A percentile compares a stretch with the other conserved stretches of the same genome.
These are phyloP conservation scores for Channa maculata DNA, from an alignment of 2,113 vertebrate species.

Conservation along the genomic window DNA sequence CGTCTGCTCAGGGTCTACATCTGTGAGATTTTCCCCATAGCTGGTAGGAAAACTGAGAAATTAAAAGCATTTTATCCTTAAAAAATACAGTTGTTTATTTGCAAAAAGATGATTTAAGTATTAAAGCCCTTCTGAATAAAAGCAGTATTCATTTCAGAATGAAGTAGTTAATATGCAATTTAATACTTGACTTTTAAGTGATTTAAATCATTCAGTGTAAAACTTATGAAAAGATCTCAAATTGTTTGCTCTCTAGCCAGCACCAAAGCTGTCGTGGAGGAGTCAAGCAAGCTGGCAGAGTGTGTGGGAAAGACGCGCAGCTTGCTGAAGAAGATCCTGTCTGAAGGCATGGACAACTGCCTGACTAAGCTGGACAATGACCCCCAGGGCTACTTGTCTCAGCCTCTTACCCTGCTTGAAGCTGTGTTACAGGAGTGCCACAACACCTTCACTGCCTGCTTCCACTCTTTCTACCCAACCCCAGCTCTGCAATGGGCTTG, in stretches of 20 bases:
- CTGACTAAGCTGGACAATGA: conserved; percentile 97
- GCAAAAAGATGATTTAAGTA: too few species aligned
- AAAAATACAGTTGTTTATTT: not conserved
- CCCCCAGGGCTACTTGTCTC: conserved; percentile 96
- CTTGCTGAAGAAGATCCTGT: conserved; percentile 96
- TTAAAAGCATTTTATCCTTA: not conserved
- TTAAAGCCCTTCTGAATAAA: too few species aligned
- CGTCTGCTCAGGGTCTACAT: conserved; percentile 96
- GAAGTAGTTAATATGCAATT: too few species aligned
- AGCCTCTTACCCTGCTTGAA: conserved; percentile 94
- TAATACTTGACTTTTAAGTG: too few species aligned
- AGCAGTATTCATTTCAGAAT: too few species aligned
- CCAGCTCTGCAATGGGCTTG: conserved; percentile 98
- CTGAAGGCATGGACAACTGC: conserved; percentile 97
- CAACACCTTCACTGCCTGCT: conserved; percentile 98
- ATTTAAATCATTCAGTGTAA: not conserved
- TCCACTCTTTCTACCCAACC: conserved; percentile 98
- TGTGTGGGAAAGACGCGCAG: conserved; percentile 98
- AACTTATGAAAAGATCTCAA: not conserved
- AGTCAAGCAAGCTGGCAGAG: conserved; percentile 97
- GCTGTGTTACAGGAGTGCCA: conserved; percentile 98
- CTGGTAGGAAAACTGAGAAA: conserved; percentile 83
- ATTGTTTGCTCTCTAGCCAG: conserved; percentile 82
- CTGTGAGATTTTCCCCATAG: conserved; percentile 98
- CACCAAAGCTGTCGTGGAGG: conserved; percentile 95